Conservation (phyloP, 2,888 invertebrate genomes). For the Oscheius onirici region DNA sequence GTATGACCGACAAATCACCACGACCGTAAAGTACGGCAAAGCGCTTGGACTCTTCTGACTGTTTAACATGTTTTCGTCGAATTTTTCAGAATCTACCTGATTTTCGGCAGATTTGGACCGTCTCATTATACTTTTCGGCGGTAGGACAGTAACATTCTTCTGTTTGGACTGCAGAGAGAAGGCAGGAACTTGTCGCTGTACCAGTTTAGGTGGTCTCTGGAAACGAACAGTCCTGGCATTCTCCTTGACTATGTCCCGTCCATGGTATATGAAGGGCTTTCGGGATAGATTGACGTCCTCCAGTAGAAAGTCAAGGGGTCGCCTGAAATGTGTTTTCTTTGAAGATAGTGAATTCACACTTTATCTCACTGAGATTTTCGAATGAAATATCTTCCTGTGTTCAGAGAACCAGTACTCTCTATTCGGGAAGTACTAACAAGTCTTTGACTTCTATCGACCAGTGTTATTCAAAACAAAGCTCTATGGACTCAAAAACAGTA, state of each 20-base stretch:
- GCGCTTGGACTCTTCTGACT: constrained; percentile 41
- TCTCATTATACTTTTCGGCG: constrained; percentile 8
- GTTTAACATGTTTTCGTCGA: background rate
- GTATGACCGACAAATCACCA: constrained; percentile 46
- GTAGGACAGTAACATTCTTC: constrained; percentile 17
- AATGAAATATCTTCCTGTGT: too few species aligned
- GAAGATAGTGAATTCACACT: too few species aligned
- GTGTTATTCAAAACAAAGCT: too few species aligned
- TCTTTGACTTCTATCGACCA: too few species aligned
- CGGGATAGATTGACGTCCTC: constrained; percentile 26
- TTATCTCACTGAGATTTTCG: too few species aligned
- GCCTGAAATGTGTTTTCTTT: too few species aligned
- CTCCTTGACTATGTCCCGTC: constrained; percentile 49
- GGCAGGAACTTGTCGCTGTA: constrained; percentile 18
- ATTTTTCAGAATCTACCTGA: background rate
- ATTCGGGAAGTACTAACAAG: too few species aligned
- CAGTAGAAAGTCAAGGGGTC: constrained; percentile 26
- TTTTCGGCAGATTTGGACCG: constrained; percentile 23
- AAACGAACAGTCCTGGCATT: constrained; percentile 47
- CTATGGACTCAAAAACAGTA: too few species aligned
- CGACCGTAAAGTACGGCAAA: constrained; percentile 43
- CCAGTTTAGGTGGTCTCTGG: constrained; percentile 32
- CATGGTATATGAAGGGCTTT: constrained; percentile 37
- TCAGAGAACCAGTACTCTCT: too few species aligned
- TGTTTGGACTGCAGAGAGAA: constrained; percentile 21